Percentiles rank a stretch among this genome's conserved stretches.
Evolutionary conservation across 2,113 vertebrate species (phyloP).

Genomic region (Nannospalax galili): DNA sequence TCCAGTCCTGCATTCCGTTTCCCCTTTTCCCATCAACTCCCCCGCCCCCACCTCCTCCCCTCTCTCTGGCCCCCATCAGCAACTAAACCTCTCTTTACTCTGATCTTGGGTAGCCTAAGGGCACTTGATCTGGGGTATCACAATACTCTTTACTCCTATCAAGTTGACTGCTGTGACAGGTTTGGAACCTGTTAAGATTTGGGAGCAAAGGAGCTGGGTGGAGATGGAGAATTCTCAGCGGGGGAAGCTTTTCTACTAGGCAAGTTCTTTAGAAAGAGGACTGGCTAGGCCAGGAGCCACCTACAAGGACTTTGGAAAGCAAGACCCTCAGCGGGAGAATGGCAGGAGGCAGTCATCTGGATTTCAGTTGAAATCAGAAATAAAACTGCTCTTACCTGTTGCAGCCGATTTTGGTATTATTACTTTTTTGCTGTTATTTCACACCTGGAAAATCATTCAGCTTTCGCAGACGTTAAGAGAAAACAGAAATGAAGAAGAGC

Average conservation of each 20-base stretch:
- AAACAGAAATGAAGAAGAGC: neutral
- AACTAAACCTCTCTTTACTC: neutral
- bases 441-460: neutral
- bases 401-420: neutral
- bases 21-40: neutral
- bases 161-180: no score
- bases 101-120: neutral
- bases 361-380: constrained; percentile 21
- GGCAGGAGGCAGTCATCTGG: no score
- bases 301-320: neutral
- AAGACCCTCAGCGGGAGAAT: neutral
- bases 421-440: neutral
- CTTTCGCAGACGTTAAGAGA: neutral
- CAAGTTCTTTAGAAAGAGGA: neutral
- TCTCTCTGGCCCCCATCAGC: accelerated
- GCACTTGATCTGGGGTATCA: no score
- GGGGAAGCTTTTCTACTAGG: neutral
- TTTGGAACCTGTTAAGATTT: neutral
- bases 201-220: neutral
- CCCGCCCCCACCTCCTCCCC: no score
- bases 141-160: neutral
- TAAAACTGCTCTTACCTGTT: neutral
- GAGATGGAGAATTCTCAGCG: neutral
- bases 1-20: neutral
- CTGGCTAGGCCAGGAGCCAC: neutral